These are phyloP conservation scores for Epistrophe eligans DNA, from an alignment of 2,888 invertebrate species.

Conservation along the genomic window DNA sequence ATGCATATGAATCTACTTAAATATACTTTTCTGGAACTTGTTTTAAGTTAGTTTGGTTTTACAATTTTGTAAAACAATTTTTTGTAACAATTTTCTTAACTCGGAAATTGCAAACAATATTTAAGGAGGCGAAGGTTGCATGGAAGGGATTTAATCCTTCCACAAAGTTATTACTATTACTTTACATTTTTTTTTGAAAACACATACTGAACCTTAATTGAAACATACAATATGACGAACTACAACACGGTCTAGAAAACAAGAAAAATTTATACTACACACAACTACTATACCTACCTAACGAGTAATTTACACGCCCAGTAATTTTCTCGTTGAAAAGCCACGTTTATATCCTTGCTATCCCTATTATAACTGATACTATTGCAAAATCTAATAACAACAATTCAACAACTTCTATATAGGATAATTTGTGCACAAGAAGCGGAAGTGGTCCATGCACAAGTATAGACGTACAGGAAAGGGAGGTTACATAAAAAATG, in stretches of 20 bases:
- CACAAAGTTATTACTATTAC: no score
- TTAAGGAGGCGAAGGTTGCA: no score
- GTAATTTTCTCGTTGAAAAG: slow-evolving; percentile 60
- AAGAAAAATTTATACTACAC: not conserved
- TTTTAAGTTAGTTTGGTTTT: no score
- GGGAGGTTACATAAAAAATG: slow-evolving; percentile 9
- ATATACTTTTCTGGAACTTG: no score
- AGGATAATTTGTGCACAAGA: slow-evolving; percentile 64
- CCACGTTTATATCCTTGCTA: slow-evolving; percentile 60
- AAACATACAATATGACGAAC: slow-evolving; percentile 2
- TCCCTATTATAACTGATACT: slow-evolving; percentile 13
- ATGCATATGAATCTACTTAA: no score
- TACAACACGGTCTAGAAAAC: not conserved
- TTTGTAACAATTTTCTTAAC: no score
- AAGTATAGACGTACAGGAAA: not conserved
- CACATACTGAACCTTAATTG: not conserved
- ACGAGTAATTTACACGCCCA: slow-evolving; percentile 69
- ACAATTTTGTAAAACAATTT: no score
- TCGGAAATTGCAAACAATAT: no score
- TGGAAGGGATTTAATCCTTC: no score
- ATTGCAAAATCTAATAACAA: slow-evolving; percentile 70
- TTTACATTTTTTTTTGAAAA: no score
- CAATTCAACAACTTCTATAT: slow-evolving; percentile 69
- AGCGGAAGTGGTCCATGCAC: slow-evolving; percentile 33
- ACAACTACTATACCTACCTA: slow-evolving; percentile 10